Base-by-base conservation (phyloP, 2,797 vertebrate species). In the Novumbra hubbsi region DNA sequence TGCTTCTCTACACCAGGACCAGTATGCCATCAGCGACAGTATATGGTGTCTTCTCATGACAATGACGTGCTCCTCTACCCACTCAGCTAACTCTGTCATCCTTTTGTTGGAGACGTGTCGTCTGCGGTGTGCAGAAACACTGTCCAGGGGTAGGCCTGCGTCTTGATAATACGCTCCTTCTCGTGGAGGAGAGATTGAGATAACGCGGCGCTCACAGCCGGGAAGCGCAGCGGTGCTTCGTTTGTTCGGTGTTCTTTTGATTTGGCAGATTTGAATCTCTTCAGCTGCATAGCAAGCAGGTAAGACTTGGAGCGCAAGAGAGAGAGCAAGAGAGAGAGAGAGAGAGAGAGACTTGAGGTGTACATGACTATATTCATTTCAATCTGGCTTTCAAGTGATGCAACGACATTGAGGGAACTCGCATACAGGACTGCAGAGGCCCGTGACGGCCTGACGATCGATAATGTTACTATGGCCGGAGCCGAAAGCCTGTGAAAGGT, bases 41-140 rank as follows among this genome's bases (percentile, higher is more conserved):
- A 64, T 21, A n/a, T 14, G 75, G 80, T 81, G 71, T 81, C 70
- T 83, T 82, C 74, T 80, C 83, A 77, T 86, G 78, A 87, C 80
- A 82, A 79, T 68, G 65, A 78, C 68, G 74, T 86, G 82, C 87
- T 84, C 24, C 57, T 32, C 6, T 17, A 16, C 49, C 24, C 21
- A 27, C 21, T 63, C 24, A 32, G 28, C 28, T 16, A 30, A 19
- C 55, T 24, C 28, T 64, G 24, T 64, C 14, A 64, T 64, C 62
- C 24, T 21, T 41, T 12, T 60, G 24, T 21, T 62, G 63, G 63
- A 64, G 63, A 9, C 30, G 63, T 64, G 63, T 64, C 19, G 63
- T 28, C 27, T 4, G 63, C 6, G 15, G 63, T 32, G 28, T 64
- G 32, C 27, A 17, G 63, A 64, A 28, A 64, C 16, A 64, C 27